phyloP scores from a whole-genome alignment of 2,888 invertebrate species.

The Heteropelma amictum region DNA sequence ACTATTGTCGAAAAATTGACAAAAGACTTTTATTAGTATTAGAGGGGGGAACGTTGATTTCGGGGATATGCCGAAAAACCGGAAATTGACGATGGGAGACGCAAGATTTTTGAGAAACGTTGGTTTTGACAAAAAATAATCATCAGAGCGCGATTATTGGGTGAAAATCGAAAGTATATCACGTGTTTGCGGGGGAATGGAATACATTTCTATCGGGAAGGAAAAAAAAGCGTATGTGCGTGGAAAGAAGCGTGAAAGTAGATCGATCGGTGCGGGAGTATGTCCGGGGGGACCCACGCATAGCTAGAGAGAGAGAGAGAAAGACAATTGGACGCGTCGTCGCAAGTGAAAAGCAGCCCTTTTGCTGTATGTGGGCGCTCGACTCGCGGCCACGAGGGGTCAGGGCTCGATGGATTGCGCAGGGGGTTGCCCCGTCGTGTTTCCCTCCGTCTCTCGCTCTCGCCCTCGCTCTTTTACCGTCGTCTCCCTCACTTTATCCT shows the following conservation, averaged over 20 bases:
- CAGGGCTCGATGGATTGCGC: conserved; percentile 57
- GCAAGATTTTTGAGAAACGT: neutral
- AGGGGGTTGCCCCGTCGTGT: conserved; percentile 56
- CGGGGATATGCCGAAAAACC: neutral
- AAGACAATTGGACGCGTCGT: conserved; percentile 54
- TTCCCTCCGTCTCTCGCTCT: conserved; percentile 12
- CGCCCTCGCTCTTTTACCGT: neutral
- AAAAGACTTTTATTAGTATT: too few relatives aligned
- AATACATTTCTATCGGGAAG: neutral
- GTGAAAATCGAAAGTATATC: neutral
- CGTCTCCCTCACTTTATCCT: conserved; percentile 3
- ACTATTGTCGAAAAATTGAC: neutral
- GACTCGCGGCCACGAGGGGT: conserved; percentile 58
- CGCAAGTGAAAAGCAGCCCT: conserved; percentile 54
- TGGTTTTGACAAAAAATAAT: neutral
- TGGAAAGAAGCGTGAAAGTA: conserved; percentile 54
- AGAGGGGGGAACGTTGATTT: neutral
- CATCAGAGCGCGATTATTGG: too few relatives aligned
- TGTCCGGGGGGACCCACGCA: conserved; percentile 58
- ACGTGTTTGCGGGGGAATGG: neutral
- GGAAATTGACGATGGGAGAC: neutral
- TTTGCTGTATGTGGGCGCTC: conserved; percentile 38
- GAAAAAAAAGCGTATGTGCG: conserved; percentile 37
- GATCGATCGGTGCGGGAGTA: conserved; percentile 57
- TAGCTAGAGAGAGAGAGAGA: conserved; percentile 38